phyloP scores from a whole-genome alignment of 2,888 invertebrate genomes.

The Ametastegia equiseti region DNA sequence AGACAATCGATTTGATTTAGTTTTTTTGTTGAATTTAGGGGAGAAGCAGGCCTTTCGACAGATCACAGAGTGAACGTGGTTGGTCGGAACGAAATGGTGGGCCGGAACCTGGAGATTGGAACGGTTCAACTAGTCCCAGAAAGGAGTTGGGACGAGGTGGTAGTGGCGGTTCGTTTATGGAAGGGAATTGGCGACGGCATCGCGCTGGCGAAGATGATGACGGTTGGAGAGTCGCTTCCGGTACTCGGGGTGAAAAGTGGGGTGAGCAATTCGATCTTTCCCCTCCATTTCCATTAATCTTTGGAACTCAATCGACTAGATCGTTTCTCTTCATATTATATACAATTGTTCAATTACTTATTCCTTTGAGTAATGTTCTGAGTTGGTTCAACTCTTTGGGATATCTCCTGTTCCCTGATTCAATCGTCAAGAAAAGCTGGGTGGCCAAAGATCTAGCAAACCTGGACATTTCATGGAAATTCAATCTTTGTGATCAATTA shows the following conservation, averaged over 20 bases:
- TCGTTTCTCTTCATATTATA: no score
- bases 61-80: constrained; percentile 76
- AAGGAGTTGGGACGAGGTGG: constrained; percentile 77
- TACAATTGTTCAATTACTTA: no score
- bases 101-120: constrained; percentile 77
- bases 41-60: constrained; percentile 71
- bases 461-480: no score
- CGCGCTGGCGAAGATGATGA: constrained; percentile 78
- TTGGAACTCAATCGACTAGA: no score
- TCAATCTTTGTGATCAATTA: no score
- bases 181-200: constrained; percentile 77
- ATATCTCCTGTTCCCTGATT: no score
- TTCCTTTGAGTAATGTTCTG: no score
- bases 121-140: constrained; percentile 78
- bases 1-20: background rate
- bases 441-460: no score
- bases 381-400: no score
- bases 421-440: no score
- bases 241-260: constrained; percentile 78
- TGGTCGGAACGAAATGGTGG: constrained; percentile 80
- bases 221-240: constrained; percentile 77
- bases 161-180: constrained; percentile 73
- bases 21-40: constrained; percentile 57
- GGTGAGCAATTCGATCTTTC: no score
- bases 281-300: no score